Evolutionary conservation across 2,113 vertebrate species (phyloP), one percentile per base, ranked within the genome.

Genomic region (Heliornis fulica): DNA sequence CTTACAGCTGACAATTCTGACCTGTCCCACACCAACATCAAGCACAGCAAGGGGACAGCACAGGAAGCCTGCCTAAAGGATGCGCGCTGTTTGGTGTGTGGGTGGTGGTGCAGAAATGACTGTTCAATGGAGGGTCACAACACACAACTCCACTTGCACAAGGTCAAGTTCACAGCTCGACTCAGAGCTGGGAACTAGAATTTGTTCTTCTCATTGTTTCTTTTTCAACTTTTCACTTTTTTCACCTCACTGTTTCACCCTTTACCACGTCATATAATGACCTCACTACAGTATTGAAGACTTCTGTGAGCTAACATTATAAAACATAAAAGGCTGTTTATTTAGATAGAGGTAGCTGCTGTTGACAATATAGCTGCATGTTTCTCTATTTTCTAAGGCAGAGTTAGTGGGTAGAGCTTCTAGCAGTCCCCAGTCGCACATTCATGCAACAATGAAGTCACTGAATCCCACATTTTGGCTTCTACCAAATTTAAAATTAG

Each of bases 31-130:
- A 38, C 3, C 20, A 74, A 26, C 29, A 57, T 22, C 12, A 34
- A 48, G 38, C 20, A 57, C 11, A 65, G 43, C 19, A 63, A 81
- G 22, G 32, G 13, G 10, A 69, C 43, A 70, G 78, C 32, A 84
- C 29, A 56, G 54, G 54, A 64, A 5, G 20, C 4, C 23, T 65
- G n/a, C 17, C 54, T 34, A 29, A 61, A 74, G 12, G 21, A 10
- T 25, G 13, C 40, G 48, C 8, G 19, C 11, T 51, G 56, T 40
- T 32, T 2, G 1, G 8, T 5, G 12, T 13, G 4, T 2, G 1
- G 7, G 5, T 12, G 20, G 5, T 10, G 13, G 3, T 7, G 4
- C 25, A 61, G 10, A 51, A 84, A 43, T 25, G 26, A 48, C 69
- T 34, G 22, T 54, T 69, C 40, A 69, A 4, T 31, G 29, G 89